phyloP scores from a whole-genome alignment of 35 echinoderm and acorn worm species.

The Diadema setosum region DNA sequence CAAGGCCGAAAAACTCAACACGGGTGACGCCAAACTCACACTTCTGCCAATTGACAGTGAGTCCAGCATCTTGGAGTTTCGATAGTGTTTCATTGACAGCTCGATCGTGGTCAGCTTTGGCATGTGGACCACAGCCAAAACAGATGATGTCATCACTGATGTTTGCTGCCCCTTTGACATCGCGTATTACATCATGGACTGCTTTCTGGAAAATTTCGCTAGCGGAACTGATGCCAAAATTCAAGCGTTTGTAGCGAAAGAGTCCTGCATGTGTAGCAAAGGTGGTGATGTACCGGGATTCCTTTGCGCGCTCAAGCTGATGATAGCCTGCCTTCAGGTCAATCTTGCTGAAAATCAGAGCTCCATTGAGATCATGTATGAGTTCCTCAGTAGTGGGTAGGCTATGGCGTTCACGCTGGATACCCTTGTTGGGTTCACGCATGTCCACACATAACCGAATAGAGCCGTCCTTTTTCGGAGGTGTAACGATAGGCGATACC shows the following conservation, averaged over 20 bases:
- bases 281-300: constrained; percentile 55
- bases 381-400: constrained; percentile 50
- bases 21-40: background rate
- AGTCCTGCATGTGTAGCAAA: constrained; percentile 40
- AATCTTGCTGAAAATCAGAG: constrained; percentile 30
- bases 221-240: constrained; percentile 30
- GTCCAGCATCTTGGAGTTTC: background rate
- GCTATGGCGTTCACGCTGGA: constrained; percentile 47
- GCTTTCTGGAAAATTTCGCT: constrained; percentile 48
- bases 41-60: constrained; percentile 24
- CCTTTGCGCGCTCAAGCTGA: no score
- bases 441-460: constrained; percentile 53
- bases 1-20: background rate
- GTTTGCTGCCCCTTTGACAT: constrained; percentile 11
- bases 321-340: constrained; percentile 50
- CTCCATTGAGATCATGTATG: constrained; percentile 47
- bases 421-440: constrained; percentile 44
- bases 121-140: background rate
- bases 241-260: constrained; percentile 32
- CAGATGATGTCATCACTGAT: constrained; percentile 57
- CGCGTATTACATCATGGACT: background rate
- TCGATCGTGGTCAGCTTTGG: background rate
- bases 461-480: background rate
- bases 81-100: background rate
- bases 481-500: constrained; percentile 39